A percentile compares a stretch with the other conserved stretches of the same genome.
Conservation (phyloP, 1,140 invertebrate genomes). For the Melipona quadrifasciata region DNA sequence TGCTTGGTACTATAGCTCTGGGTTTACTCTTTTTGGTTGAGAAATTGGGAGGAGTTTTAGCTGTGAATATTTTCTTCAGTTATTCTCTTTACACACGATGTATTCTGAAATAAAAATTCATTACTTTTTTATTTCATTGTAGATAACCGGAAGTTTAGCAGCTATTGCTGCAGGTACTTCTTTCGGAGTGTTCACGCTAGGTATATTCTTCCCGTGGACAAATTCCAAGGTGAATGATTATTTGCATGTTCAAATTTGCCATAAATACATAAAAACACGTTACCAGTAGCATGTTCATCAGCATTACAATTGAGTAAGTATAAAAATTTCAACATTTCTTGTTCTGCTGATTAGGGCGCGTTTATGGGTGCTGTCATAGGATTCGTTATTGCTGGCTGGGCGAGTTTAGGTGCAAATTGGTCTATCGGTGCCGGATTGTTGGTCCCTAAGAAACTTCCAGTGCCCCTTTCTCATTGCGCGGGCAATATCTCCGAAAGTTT, state of each 20-base stretch:
- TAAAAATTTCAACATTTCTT: constrained; percentile 30
- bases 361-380: constrained; percentile 74
- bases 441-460: constrained; percentile 75
- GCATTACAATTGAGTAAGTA: neutral
- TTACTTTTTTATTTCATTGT: neutral
- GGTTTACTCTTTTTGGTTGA: constrained; percentile 87
- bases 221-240: constrained; percentile 83
- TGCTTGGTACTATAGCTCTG: constrained; percentile 85
- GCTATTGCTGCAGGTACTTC: constrained; percentile 92
- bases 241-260: neutral
- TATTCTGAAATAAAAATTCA: neutral
- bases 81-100: neutral
- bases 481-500: constrained; percentile 73
- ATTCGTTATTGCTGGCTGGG: constrained; percentile 74
- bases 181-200: constrained; percentile 92
- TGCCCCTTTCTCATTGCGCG: constrained; percentile 68
- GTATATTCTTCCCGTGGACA: constrained; percentile 92
- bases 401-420: constrained; percentile 75
- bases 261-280: neutral
- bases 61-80: constrained; percentile 80
- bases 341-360: constrained; percentile 72
- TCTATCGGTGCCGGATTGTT: constrained; percentile 69
- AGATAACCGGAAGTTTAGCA: constrained; percentile 90
- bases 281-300: neutral
- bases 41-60: constrained; percentile 87